Base-by-base conservation (phyloP, 2,888 invertebrate genomes). In the Stenichneumon culpator region DNA sequence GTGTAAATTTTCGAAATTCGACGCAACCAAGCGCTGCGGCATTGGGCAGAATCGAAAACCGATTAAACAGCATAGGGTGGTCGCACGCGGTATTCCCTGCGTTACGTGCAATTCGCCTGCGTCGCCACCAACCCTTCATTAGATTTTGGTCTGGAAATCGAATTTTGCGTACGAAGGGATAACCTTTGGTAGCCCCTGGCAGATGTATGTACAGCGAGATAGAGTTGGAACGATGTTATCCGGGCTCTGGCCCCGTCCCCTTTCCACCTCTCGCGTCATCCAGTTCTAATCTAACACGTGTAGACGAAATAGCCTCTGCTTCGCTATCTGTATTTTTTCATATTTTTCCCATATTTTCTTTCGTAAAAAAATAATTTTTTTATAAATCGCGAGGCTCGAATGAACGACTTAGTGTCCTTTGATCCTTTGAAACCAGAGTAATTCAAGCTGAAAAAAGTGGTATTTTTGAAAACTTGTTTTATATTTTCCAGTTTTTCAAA, bases 131-230 rank as follows among this genome's bases (percentile, higher is more conserved):
- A 50, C 87, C 89, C 86, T 88, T 89, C 92, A 93, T 93, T 93
- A 93, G 92, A 93, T 93, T 93, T 93, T 89, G 90, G 89, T 88
- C 87, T 89, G 90, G 89, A 93, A 93, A 93, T 93, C 92, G 92
- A 93, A 93, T 93, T 93, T 92, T 90, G 91, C 91, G 89, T 90
- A 88, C 89, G 90, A 90, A 90, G 92, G 92, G 92, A 90, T 93
- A 93, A 93, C 92, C 93, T 92, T 92, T 89, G 91, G 89, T 89
- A 90, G 90, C 90, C 90, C 88, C 90, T 89, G 90, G 89, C 85
- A 77, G 85, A 80, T 77, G 36, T 67, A 68, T 60, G 47, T 47
- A 60, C 68, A 25, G 32, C 57, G 65, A 28, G 28, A 75, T 63
- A 75, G 22, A 67, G 67, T 77, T 67, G 39, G 77, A 77, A 54